Evolutionary conservation across 2,888 invertebrate species (phyloP).

Genomic region (Cheilosia scutellata): DNA sequence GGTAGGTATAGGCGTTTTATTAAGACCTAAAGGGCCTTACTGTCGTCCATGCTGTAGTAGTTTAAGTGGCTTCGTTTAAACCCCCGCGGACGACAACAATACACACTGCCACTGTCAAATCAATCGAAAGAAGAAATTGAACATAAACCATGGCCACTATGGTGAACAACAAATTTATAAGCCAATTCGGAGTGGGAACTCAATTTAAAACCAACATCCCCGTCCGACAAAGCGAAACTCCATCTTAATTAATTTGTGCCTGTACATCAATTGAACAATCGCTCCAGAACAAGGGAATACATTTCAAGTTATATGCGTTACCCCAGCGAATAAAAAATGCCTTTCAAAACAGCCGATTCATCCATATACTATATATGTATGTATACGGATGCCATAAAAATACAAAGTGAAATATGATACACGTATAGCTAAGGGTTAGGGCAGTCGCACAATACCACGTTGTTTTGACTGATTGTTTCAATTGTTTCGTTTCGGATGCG

Average conservation of each 20-base stretch:
- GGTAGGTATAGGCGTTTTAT: too few relatives aligned
- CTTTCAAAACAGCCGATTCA: constrained; percentile 13
- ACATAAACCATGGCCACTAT: too few relatives aligned
- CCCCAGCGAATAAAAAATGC: constrained; percentile 14
- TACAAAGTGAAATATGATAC: constrained; percentile 52
- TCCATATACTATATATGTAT: background rate
- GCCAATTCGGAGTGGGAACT: too few relatives aligned
- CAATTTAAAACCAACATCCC: too few relatives aligned
- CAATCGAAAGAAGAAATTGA: too few relatives aligned
- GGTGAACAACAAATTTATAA: too few relatives aligned
- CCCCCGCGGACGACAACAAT: too few relatives aligned
- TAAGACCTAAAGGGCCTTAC: too few relatives aligned
- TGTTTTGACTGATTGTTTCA: constrained; percentile 56
- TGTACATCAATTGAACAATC: constrained; percentile 11
- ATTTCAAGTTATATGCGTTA: constrained; percentile 9
- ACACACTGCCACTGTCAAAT: too few relatives aligned
- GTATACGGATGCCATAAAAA: constrained; percentile 59
- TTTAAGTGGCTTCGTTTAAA: too few relatives aligned
- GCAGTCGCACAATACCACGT: background rate
- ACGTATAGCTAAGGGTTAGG: constrained; percentile 33
- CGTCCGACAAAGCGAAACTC: too few relatives aligned
- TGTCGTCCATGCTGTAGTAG: too few relatives aligned
- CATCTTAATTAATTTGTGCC: constrained; percentile 18
- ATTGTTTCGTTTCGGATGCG: constrained; percentile 54
- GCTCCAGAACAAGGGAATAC: background rate